These are phyloP conservation scores for Rhabdophis nuchalis DNA, from an alignment of 2,797 vertebrate genomes.

Conservation along the genomic window DNA sequence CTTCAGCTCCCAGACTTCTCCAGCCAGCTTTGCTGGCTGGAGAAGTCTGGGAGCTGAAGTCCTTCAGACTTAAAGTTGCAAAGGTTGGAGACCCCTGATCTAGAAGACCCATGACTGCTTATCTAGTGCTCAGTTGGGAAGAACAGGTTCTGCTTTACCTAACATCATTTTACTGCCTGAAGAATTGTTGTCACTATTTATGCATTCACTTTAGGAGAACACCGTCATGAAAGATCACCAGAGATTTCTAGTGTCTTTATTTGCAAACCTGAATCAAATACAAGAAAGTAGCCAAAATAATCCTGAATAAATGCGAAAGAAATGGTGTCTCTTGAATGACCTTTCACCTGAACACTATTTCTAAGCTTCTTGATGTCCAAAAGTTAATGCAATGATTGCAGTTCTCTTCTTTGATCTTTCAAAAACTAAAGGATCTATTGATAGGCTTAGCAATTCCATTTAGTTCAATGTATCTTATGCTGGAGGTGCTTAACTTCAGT, in stretches of 20 bases:
- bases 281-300: not conserved
- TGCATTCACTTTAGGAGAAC: not conserved
- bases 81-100: no score
- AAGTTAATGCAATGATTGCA: not conserved
- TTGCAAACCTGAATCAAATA: not conserved
- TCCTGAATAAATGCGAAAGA: not conserved
- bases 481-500: not conserved
- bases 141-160: not conserved
- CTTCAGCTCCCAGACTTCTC: no score
- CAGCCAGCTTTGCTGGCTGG: no score
- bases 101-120: not conserved
- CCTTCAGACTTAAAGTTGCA: no score
- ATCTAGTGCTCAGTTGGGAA: not conserved
- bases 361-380: not conserved
- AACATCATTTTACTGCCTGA: not conserved
- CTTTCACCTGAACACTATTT: not conserved
- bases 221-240: not conserved
- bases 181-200: not conserved
- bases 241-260: not conserved
- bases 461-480: not conserved
- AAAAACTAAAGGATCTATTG: not conserved
- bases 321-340: not conserved
- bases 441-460: not conserved
- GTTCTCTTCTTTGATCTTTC: not conserved
- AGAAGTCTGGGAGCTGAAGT: no score